Evolutionary conservation across 92 coral and sea anemone species (phyloP).

Genomic region (Actinostola sp.): DNA sequence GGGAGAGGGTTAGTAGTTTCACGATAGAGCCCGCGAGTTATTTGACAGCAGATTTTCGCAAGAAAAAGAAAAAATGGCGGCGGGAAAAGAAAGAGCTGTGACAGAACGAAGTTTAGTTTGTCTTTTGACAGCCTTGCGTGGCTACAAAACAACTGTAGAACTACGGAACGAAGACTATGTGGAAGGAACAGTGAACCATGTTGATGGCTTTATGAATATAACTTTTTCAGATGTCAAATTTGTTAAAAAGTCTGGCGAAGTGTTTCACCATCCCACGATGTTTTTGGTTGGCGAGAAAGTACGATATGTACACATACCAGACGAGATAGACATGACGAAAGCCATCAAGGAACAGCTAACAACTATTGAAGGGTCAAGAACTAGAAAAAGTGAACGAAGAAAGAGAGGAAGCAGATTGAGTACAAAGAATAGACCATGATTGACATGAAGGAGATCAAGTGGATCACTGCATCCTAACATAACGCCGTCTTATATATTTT

Average conservation of each 20-base stretch:
- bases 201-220: constrained; percentile 95
- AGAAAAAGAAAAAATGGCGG: constrained; percentile 14
- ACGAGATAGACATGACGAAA: constrained; percentile 89
- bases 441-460: no score
- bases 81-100: constrained; percentile 80
- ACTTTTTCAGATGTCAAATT: constrained; percentile 77
- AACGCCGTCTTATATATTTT: no score
- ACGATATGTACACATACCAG: constrained; percentile 96
- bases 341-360: constrained; percentile 87
- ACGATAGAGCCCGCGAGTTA: background rate
- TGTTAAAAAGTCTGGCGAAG: constrained; percentile 65
- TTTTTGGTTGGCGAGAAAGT: constrained; percentile 88
- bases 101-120: constrained; percentile 87
- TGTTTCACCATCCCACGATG: constrained; percentile 66
- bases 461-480: no score
- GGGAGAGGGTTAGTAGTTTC: constrained; percentile 1
- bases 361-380: constrained; percentile 60
- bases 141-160: constrained; percentile 89
- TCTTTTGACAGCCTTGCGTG: constrained; percentile 87
- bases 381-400: constrained; percentile 45
- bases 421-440: background rate
- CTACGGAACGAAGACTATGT: constrained; percentile 88
- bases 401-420: constrained; percentile 17
- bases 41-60: background rate
- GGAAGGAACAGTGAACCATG: constrained; percentile 81